Evolutionary conservation across 2,888 invertebrate genomes (phyloP).

Genomic region (Chelonus formosanus): DNA sequence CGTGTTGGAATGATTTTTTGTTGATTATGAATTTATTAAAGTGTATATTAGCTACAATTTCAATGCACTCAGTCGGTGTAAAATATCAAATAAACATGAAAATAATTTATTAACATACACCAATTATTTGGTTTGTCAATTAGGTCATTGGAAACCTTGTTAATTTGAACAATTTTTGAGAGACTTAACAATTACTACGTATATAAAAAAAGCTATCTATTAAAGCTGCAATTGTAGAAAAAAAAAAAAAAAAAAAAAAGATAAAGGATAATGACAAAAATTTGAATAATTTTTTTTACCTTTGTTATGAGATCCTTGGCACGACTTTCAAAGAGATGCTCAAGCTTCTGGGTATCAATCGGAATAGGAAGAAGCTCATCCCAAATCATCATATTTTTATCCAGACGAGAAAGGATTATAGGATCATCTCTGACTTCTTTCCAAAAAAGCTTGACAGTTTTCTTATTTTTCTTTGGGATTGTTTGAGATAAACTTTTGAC

Average conservation of each 20-base stretch:
- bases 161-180: too few relatives aligned
- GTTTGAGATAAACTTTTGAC: conserved; percentile 55
- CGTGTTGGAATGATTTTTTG: conserved; percentile 26
- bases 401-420: conserved; percentile 71
- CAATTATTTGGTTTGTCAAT: too few relatives aligned
- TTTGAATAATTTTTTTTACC: conserved; percentile 67
- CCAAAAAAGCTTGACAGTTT: conserved; percentile 98
- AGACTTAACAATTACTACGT: too few relatives aligned
- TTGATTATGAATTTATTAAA: conserved; percentile 25
- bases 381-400: conserved; percentile 78
- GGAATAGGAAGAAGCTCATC: conserved; percentile 85
- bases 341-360: conserved; percentile 91
- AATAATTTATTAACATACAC: too few relatives aligned
- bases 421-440: conserved; percentile 88
- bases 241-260: too few relatives aligned
- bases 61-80: too few relatives aligned
- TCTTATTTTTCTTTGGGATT: conserved; percentile 83
- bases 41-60: too few relatives aligned
- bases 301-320: conserved; percentile 95
- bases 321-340: conserved; percentile 96
- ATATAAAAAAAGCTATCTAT: too few relatives aligned
- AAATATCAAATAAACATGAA: too few relatives aligned
- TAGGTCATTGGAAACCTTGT: too few relatives aligned
- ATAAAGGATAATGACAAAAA: too few relatives aligned
- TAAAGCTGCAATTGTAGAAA: too few relatives aligned